Evolutionary conservation across 2,888 invertebrate species (phyloP), one percentile per base, ranked within the genome.

Genomic region (Encarsia formosa): DNA sequence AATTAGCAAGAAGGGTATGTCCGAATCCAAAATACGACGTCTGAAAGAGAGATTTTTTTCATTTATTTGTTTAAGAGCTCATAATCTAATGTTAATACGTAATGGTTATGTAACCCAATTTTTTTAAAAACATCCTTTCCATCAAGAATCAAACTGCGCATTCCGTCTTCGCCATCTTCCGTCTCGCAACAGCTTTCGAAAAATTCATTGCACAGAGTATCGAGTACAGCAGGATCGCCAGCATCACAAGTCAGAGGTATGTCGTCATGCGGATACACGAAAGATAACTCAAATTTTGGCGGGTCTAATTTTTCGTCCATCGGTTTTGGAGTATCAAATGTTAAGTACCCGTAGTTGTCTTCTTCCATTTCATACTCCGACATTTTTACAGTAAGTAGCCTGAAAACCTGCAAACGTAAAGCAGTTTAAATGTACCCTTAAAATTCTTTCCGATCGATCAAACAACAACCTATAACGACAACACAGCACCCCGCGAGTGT

Each of bases 101-200:
- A 31, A 26, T 37, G 15, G 45, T 40, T 22, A 49, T 55, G 26
- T 60, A 54, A 75, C 78, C 71, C 65, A 43, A 74, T 69, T 65
- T 71, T 64, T 20, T 76, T 74, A 20, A 71, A 63, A 0, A 83
- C 59, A 57, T 81, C 79, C 47, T 75, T 77, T 0, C 83, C 83
- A 57, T 73, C 69, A 1, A 84, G 63, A 5, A 78, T 68, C 15
- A 84, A 67, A 60, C 75, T 73, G 2, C 74, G 77, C 0, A 76
- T 79, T 0, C 79, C 79, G 65, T 82, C 79, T 0, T 79, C 77
- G 59, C 79, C 81, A n/a, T n/a, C n/a, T n/a, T n/a, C n/a, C n/a
- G n/a, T n/a, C n/a, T n/a, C n/a, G n/a, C n/a, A n/a, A n/a, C n/a
- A n/a, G n/a, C n/a, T n/a, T n/a, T n/a, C n/a, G n/a, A n/a, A n/a